Evolutionary conservation across 2,113 vertebrate genomes (phyloP), one percentile per base, ranked within the genome.

Genomic region (Saimiri boliviensis): DNA sequence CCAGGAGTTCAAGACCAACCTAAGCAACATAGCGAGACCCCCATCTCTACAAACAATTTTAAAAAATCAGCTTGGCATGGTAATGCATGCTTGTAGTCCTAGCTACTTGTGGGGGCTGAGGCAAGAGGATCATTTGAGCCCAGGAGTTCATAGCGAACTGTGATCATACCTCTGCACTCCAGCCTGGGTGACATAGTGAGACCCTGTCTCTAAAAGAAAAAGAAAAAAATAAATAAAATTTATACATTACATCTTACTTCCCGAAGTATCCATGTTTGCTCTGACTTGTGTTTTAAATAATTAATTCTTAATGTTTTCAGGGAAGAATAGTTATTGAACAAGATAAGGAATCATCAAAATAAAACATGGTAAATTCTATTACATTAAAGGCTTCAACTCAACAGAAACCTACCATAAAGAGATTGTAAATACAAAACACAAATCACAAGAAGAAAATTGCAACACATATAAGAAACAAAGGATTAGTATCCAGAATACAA

Each of bases 281-380:
- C 88, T 89, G 88, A 19, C n/a, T 68, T 47, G 17, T 85, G 90
- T 73, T 90, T 73, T 86, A 6, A 56, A 83, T 87, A 94, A 52
- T 16, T 30, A 87, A 70, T 83, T 16, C 47, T 85, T 71, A 77
- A 82, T 82, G 8, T 86, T 35, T 42, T 86, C 77, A 80, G 74
- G 56, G 40, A 74, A 83, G 37, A 85, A 49, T 40, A 58, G 25
- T 93, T 68, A 13, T 84, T 84, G 92, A 91, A 79, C 35, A 94
- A 77, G 47, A 52, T 66, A 80, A 84, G 25, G 77, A n/a, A 71
- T 56, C 45, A 81, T 76, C 60, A 56, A 76, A 88, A 68, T 30
- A 89, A 83, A 88, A 85, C 9, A 45, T 2, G 19, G 56, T 40
- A 63, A 89, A 81, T 58, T 84, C 11, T 8, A 23, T 70, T 89